Percentiles rank a stretch among this genome's conserved stretches.
phyloP scores from a whole-genome alignment of 37 sponge, comb jelly and placozoan genomes.

The Beroe ovata region DNA sequence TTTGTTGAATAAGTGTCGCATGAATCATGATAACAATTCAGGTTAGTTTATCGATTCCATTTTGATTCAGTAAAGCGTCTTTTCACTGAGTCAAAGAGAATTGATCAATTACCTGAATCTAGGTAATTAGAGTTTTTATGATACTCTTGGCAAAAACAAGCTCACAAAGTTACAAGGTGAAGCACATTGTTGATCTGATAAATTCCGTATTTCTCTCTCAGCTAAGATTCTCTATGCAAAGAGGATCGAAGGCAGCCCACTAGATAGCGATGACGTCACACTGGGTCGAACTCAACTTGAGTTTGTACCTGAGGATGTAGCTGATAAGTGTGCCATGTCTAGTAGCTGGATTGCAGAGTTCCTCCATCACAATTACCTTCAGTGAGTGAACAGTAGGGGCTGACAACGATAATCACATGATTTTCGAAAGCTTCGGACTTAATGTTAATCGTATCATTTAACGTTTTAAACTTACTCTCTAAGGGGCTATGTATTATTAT shows the following conservation, averaged over 20 bases:
- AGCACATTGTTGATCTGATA: no score
- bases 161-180: no score
- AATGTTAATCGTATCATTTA: no score
- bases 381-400: slow-evolving; percentile 24
- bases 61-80: no score
- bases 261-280: background rate
- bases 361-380: slow-evolving; percentile 46
- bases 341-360: background rate
- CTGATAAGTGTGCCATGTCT: slow-evolving; percentile 14
- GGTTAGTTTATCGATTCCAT: no score
- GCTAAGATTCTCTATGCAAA: slow-evolving; percentile 45
- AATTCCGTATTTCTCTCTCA: background rate
- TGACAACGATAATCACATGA: no score
- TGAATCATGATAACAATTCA: no score
- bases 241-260: background rate
- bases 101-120: background rate
- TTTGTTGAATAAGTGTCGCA: no score
- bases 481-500: no score
- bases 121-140: background rate
- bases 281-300: slow-evolving; percentile 15
- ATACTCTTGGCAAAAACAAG: no score
- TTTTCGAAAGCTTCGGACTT: no score
- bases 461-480: no score
- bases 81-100: background rate
- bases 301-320: slow-evolving; percentile 31